A percentile compares a stretch with the other conserved stretches of the same genome.
phyloP scores from a whole-genome alignment of 2,797 vertebrate species.

The Gallirallus australis region DNA sequence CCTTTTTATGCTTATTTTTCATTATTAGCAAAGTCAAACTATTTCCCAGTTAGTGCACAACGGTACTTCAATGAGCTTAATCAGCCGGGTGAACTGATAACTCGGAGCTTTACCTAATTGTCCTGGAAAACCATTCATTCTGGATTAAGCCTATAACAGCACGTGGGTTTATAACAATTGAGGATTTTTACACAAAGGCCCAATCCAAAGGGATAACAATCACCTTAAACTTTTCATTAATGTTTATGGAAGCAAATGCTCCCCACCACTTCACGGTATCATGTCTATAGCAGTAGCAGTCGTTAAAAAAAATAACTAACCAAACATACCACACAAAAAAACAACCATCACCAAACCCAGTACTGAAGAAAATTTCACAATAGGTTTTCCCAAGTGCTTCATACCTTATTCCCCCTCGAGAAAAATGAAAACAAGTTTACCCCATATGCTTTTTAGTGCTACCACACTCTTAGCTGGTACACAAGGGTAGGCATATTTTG shows the following conservation, averaged over 20 bases:
- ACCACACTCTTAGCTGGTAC: neutral
- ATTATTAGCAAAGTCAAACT: constrained; percentile 73
- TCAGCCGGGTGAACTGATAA: constrained; percentile 69
- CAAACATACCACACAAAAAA: neutral
- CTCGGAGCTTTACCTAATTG: constrained; percentile 33
- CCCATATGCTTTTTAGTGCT: neutral
- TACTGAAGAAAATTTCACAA: neutral
- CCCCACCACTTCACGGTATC: neutral
- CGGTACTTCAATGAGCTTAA: constrained; percentile 67
- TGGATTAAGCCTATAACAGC: constrained; percentile 1
- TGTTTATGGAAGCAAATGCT: neutral
- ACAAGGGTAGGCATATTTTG: neutral
- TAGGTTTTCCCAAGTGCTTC: neutral
- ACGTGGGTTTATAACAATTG: neutral
- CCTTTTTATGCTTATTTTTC: constrained; percentile 75
- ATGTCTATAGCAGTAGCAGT: neutral
- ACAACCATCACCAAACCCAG: neutral
- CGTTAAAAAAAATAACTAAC: neutral
- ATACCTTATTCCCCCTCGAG: neutral
- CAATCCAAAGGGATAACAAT: neutral
- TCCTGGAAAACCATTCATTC: constrained; percentile 41
- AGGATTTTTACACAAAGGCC: neutral
- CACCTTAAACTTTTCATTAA: neutral
- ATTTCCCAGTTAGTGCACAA: constrained; percentile 53
- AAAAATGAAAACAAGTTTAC: neutral